Evolutionary conservation across 1,140 invertebrate species (phyloP).

Genomic region (Macrotrachela quadricornifera): DNA sequence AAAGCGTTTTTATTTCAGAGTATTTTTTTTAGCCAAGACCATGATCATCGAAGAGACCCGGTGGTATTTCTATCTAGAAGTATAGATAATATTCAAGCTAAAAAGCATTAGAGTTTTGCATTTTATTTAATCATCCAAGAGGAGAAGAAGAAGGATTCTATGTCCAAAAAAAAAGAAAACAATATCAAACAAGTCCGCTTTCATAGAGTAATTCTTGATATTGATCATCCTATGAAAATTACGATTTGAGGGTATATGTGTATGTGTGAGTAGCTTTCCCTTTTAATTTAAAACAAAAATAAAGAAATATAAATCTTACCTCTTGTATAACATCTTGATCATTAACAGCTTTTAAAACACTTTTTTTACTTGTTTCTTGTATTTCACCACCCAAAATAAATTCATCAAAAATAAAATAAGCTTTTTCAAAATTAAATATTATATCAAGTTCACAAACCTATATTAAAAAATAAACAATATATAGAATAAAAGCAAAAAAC

Average conservation of each 20-base stretch:
- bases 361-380: constrained; percentile 97
- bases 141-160: constrained; percentile 9
- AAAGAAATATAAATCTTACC: constrained; percentile 39
- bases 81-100: too few relatives aligned
- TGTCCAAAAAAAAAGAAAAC: background rate
- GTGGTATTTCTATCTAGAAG: constrained; percentile 75
- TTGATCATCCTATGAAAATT: background rate
- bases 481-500: constrained; percentile 1
- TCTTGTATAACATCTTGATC: constrained; percentile 96
- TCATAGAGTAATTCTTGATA: background rate
- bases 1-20: too few relatives aligned
- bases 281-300: background rate
- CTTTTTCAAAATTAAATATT: constrained; percentile 99
- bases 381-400: constrained; percentile 86
- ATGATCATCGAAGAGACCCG: constrained; percentile 94
- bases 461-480: background rate
- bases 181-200: background rate
- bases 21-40: constrained; percentile 54
- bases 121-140: background rate
- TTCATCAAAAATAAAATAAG: constrained; percentile 96
- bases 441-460: constrained; percentile 97
- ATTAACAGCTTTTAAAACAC: constrained; percentile 89
- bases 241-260: too few relatives aligned
- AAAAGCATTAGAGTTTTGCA: too few relatives aligned
- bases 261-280: background rate